Conservation (phyloP, 2,113 vertebrate genomes). For the Buteo buteo region DNA sequence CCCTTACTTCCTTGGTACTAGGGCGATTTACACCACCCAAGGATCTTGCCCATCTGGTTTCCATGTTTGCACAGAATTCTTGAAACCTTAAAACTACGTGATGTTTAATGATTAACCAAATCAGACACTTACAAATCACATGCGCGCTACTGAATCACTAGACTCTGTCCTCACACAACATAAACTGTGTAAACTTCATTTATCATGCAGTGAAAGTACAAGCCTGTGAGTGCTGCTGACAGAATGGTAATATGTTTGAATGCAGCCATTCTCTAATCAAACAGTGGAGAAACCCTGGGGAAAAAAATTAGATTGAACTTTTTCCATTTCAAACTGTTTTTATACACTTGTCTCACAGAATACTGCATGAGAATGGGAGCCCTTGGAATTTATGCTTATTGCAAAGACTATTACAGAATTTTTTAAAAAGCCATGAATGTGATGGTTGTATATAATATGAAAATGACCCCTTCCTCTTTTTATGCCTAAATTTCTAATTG, state of each 20-base stretch:
- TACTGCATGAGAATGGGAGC: background rate
- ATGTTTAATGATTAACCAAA: background rate
- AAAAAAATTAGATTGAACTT: conserved; percentile 18
- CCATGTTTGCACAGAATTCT: background rate
- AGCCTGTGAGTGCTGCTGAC: background rate
- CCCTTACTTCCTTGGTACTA: background rate
- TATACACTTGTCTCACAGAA: conserved; percentile 3
- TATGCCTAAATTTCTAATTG: background rate
- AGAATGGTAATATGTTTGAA: conserved; percentile 30
- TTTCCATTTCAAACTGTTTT: conserved; percentile 47
- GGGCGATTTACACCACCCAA: background rate
- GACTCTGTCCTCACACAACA: background rate
- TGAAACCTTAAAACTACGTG: background rate
- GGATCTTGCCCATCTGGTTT: background rate
- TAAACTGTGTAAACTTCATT: conserved; percentile 33
- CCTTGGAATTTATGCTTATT: conserved; percentile 14
- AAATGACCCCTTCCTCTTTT: background rate
- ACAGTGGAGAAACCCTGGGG: conserved; percentile 16
- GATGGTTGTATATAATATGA: background rate
- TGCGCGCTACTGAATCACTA: background rate
- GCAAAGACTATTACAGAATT: background rate
- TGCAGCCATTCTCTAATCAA: conserved; percentile 45
- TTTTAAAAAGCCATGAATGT: background rate
- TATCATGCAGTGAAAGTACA: conserved; percentile 37
- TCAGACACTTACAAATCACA: background rate